Percentiles rank a stretch among this genome's conserved stretches.
Conservation (phyloP, 1,140 invertebrate genomes). For the Phortica variegata region DNA sequence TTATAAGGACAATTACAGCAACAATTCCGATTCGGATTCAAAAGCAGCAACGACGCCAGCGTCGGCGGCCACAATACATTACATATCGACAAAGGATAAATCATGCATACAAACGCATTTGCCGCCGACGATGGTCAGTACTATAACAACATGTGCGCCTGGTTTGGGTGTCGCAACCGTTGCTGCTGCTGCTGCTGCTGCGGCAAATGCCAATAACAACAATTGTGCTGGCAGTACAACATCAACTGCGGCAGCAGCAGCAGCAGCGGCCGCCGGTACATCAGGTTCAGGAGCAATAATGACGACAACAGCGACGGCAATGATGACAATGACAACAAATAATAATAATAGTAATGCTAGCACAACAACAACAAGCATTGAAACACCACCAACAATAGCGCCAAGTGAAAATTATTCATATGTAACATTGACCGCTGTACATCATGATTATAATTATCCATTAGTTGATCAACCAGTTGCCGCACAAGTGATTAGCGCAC, state of each 20-base stretch:
- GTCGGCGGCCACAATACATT: slow-evolving; percentile 53
- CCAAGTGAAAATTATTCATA: slow-evolving; percentile 75
- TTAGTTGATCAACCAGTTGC: slow-evolving; percentile 67
- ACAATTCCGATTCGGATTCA: slow-evolving; percentile 49
- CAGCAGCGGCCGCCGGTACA: slow-evolving; percentile 11
- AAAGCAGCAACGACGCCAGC: slow-evolving; percentile 40
- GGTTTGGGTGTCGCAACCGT: neutral
- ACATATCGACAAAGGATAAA: slow-evolving; percentile 57
- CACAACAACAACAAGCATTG: slow-evolving; percentile 25
- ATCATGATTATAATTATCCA: slow-evolving; percentile 81
- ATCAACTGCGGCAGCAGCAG: slow-evolving; percentile 11
- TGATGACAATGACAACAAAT: slow-evolving; percentile 15
- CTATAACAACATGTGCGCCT: no score
- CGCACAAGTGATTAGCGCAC: slow-evolving; percentile 52
- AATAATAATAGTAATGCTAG: neutral
- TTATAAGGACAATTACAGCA: slow-evolving; percentile 34
- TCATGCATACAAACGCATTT: slow-evolving; percentile 27
- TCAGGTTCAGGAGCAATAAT: slow-evolving; percentile 11
- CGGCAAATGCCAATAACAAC: neutral
- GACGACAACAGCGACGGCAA: slow-evolving; percentile 21
- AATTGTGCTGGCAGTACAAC: neutral
- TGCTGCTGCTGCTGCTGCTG: neutral
- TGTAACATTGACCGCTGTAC: slow-evolving; percentile 76
- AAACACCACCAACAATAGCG: slow-evolving; percentile 30
- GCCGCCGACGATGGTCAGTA: neutral